Conservation (phyloP, 2,113 vertebrate species). For the Cochlearius cochlearius region DNA sequence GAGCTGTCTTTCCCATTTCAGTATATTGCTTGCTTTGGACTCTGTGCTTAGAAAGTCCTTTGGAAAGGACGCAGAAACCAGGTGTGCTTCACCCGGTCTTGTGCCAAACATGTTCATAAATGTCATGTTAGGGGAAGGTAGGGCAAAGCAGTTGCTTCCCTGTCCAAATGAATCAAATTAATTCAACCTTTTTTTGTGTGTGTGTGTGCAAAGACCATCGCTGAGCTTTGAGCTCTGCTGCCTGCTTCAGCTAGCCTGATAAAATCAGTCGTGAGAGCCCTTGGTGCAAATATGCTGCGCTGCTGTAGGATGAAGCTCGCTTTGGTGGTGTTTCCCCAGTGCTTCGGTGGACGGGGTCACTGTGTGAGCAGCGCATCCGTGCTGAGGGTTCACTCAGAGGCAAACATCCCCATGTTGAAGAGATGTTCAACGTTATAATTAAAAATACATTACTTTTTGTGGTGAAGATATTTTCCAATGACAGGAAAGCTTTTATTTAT, state of each 20-base stretch:
- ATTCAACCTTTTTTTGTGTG: background rate
- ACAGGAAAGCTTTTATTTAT: constrained; percentile 10
- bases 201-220: background rate
- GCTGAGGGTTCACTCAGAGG: background rate
- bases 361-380: background rate
- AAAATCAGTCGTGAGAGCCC: background rate
- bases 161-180: background rate
- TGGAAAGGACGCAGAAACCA: background rate
- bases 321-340: background rate
- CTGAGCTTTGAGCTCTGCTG: background rate
- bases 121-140: background rate
- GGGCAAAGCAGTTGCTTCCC: rapidly evolving
- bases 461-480: background rate
- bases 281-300: background rate
- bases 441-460: background rate
- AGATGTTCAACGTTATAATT: background rate
- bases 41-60: background rate
- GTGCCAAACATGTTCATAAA: background rate
- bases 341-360: background rate
- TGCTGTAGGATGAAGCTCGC: background rate
- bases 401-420: background rate
- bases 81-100: background rate
- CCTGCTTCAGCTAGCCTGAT: background rate
- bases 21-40: background rate
- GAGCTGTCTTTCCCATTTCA: background rate